A percentile compares a stretch with the other conserved stretches of the same genome.
Evolutionary conservation across 2,797 vertebrate species (phyloP).

Genomic region (Coregonus suidteri): DNA sequence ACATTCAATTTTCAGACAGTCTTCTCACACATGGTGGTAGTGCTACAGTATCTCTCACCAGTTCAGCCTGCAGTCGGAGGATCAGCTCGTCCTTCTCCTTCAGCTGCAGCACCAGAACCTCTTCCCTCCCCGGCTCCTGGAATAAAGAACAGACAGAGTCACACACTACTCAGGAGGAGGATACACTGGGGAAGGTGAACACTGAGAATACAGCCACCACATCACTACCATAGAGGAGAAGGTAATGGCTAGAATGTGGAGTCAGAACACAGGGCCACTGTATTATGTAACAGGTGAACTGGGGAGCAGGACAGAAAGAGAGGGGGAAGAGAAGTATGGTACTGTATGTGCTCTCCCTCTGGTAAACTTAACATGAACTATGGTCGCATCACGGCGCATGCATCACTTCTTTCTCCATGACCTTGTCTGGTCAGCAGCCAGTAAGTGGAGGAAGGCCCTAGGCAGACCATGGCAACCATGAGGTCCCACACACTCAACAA

Average conservation of each 20-base stretch:
- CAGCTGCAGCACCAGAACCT: constrained; percentile 88
- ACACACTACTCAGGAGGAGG: constrained; percentile 12
- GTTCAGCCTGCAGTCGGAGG: constrained; percentile 86
- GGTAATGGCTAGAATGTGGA: too few relatives aligned
- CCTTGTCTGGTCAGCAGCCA: neutral
- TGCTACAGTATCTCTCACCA: constrained; percentile 79
- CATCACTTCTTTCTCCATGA: neutral
- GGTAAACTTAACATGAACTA: neutral
- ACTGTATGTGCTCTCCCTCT: neutral
- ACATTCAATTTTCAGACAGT: neutral
- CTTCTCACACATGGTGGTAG: neutral
- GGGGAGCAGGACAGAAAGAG: constrained; percentile 29
- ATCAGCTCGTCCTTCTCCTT: constrained; percentile 93
- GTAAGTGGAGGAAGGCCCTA: constrained; percentile 42
- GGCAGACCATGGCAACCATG: constrained; percentile 44
- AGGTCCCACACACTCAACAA: neutral
- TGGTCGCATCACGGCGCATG: neutral
- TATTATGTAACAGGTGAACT: constrained; percentile 23
- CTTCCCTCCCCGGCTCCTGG: constrained; percentile 90
- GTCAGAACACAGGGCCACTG: neutral
- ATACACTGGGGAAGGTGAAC: neutral
- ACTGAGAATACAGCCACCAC: neutral
- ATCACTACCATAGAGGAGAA: neutral
- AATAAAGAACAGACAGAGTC: constrained; percentile 36
- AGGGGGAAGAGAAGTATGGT: constrained; percentile 43